Base-by-base conservation (phyloP, 2,797 vertebrate species). In the Strix occidentalis region DNA sequence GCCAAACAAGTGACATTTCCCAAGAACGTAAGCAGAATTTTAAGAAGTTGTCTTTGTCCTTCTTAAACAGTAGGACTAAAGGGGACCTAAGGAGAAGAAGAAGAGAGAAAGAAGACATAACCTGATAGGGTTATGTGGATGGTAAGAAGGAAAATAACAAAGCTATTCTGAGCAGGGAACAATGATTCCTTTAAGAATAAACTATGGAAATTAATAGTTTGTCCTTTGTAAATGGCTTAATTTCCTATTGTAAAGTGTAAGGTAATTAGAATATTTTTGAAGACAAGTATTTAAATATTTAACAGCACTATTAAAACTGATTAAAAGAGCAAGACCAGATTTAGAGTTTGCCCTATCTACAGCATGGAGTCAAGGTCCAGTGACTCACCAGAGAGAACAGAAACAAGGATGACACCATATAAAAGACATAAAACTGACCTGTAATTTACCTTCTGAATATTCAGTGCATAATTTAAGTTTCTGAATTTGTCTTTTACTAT, bases 1-100 rank as follows among this genome's bases (percentile, higher is more conserved):
- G 97, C 97, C 98, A 98, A 97, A 96, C 50, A 91, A 97, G 74
- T 97, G 97, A 98, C 97, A 97, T 97, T 98, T 97, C 94, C 92
- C 84, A 93, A 96, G 96, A 97, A 97, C 85, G 96, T 53, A 93
- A 90, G 70, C 71, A 92, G 97, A 98, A 98, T 98, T 97, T 97
- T 98, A 97, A 98, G 81, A 95, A 96, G 97, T 93, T 95, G 65
- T 89, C 91, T 97, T 98, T 97, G 97, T 97, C 87, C 94, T 97
- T 97, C 91, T 93, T 95, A 93, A 97, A 91, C 66, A 97, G 69
- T 68, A 94, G 46, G 46, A 60, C 88, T 96, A 97, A 98, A 96
- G 82, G 45, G n/a, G 45, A 89, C 75, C 70, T 54, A 82, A 75
- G 87, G 83, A 94, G 57, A 39, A 87, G 84, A 91, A 58, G 28